Evolutionary conservation across 2,113 vertebrate species (phyloP).

Genomic region (Capreolus pygargus): DNA sequence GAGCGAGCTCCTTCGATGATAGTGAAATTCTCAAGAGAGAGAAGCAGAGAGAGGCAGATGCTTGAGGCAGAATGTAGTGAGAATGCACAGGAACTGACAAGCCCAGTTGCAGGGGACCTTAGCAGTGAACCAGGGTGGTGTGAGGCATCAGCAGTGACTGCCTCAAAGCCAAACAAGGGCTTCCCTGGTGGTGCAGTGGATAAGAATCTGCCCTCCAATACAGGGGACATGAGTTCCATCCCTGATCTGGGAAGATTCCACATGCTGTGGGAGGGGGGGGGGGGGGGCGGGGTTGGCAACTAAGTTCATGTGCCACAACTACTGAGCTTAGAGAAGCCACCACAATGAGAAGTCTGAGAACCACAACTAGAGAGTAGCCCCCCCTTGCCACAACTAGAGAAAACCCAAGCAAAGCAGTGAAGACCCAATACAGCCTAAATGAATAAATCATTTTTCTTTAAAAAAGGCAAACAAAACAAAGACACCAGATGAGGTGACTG

Average conservation of each 20-base stretch:
- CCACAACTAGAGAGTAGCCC: neutral
- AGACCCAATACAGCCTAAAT: neutral
- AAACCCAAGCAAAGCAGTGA: neutral
- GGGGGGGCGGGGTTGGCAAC: rapidly evolving
- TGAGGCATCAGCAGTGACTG: neutral
- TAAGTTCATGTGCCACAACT: neutral
- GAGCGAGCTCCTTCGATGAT: neutral
- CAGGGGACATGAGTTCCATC: neutral
- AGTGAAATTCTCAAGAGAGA: neutral
- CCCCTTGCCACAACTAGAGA: neutral
- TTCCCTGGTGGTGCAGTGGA: neutral
- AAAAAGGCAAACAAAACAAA: neutral
- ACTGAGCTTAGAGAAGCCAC: neutral
- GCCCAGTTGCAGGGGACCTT: neutral
- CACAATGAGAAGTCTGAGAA: neutral
- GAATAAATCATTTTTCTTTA: neutral
- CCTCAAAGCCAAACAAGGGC: neutral
- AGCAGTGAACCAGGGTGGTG: neutral
- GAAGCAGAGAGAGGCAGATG: neutral
- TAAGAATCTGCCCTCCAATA: neutral
- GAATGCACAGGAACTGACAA: neutral
- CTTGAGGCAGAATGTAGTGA: neutral
- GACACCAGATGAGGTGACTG: neutral
- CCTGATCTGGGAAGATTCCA: neutral
- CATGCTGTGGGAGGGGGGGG: neutral